phyloP scores from a whole-genome alignment of 2,888 invertebrate genomes.

The Marasmarcha lunaedactyla region DNA sequence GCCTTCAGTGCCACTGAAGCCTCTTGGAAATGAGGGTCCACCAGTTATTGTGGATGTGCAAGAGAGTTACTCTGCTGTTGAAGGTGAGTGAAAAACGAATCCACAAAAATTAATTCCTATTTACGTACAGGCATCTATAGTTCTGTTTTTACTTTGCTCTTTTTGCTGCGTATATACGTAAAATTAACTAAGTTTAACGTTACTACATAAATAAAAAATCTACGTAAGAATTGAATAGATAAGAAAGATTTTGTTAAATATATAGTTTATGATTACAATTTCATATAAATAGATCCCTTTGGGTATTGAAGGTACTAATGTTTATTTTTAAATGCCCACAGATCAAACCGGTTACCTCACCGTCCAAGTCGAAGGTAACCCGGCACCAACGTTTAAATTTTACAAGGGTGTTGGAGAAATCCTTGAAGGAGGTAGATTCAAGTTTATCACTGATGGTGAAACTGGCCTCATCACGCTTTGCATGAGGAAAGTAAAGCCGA shows the following conservation, averaged over 20 bases:
- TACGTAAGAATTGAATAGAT: no score
- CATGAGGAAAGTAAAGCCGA: slow-evolving; percentile 95
- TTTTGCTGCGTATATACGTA: no score
- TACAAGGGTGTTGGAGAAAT: slow-evolving; percentile 95
- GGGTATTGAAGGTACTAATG: no score
- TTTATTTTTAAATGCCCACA: slow-evolving; percentile 30
- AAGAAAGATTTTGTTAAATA: no score
- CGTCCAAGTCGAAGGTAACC: slow-evolving; percentile 93
- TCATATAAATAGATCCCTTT: no score
- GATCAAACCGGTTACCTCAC: slow-evolving; percentile 94
- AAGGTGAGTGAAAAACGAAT: slow-evolving; percentile 79
- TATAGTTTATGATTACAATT: no score
- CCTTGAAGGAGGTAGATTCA: slow-evolving; percentile 95
- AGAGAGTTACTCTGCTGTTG: slow-evolving; percentile 95
- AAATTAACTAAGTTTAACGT: no score
- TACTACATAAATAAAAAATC: no score
- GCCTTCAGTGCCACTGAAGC: slow-evolving; percentile 88
- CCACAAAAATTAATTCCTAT: no score
- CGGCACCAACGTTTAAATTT: slow-evolving; percentile 94
- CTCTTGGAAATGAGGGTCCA: slow-evolving; percentile 84
- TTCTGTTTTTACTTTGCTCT: no score
- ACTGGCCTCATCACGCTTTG: slow-evolving; percentile 92
- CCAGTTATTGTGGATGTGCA: slow-evolving; percentile 93
- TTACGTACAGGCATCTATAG: no score
- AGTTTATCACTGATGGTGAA: slow-evolving; percentile 94